Evolutionary conservation across 2,113 vertebrate genomes (phyloP).

Genomic region (Guaruba guarouba): DNA sequence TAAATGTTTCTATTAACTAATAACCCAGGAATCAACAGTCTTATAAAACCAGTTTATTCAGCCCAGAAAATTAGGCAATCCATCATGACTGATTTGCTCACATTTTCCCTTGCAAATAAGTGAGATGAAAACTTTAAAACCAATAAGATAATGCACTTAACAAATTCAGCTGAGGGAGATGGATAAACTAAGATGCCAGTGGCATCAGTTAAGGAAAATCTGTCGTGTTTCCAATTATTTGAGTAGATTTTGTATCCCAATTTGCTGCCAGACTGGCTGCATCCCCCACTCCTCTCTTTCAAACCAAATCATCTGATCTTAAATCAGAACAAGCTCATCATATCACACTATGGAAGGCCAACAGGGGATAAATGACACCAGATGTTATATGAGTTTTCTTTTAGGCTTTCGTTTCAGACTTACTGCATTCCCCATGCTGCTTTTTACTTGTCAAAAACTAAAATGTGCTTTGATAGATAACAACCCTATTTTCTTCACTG

Average conservation of each 20-base stretch:
- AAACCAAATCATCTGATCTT: slow-evolving; percentile 82
- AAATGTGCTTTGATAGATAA: slow-evolving; percentile 87
- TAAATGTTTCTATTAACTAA: slow-evolving; percentile 98
- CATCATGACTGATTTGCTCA: slow-evolving; percentile 96
- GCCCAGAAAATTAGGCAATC: slow-evolving; percentile 97
- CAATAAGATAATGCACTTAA: slow-evolving; percentile 84
- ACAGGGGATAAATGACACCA: slow-evolving; percentile 83
- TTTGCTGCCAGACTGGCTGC: slow-evolving; percentile 76
- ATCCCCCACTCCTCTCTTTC: slow-evolving; percentile 71
- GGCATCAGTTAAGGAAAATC: slow-evolving; percentile 75
- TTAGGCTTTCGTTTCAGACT: slow-evolving; percentile 82
- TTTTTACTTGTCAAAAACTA: slow-evolving; percentile 82
- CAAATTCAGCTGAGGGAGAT: slow-evolving; percentile 80
- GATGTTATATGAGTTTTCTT: slow-evolving; percentile 85
- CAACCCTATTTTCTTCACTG: slow-evolving; percentile 80
- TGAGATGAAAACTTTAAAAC: slow-evolving; percentile 84
- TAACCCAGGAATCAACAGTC: slow-evolving; percentile 96
- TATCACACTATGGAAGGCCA: slow-evolving; percentile 79
- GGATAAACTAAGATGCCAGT: slow-evolving; percentile 78
- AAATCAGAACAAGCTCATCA: slow-evolving; percentile 84
- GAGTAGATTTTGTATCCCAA: slow-evolving; percentile 77
- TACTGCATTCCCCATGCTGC: slow-evolving; percentile 80
- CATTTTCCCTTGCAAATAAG: slow-evolving; percentile 83
- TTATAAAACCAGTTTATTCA: slow-evolving; percentile 95
- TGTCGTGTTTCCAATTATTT: slow-evolving; percentile 81